Conservation (phyloP, 2,888 invertebrate genomes). For the Andrena marginata region DNA sequence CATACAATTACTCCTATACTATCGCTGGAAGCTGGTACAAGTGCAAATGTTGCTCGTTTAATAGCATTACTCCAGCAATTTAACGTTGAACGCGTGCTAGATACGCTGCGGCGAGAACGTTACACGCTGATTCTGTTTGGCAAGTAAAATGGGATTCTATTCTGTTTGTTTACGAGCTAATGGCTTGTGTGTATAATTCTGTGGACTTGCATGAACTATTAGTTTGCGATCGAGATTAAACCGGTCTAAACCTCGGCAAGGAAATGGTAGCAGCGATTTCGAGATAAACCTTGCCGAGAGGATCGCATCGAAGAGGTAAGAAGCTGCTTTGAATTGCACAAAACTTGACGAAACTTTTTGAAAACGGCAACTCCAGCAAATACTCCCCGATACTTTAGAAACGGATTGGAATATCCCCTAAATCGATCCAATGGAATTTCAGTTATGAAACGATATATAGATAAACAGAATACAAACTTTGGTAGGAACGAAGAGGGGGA, state of each 20-base stretch:
- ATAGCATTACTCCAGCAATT: background rate
- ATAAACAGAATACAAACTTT: background rate
- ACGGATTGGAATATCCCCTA: background rate
- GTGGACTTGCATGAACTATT: constrained; percentile 16
- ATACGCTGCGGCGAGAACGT: background rate
- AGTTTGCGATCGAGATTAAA: constrained; percentile 20
- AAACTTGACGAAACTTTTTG: background rate
- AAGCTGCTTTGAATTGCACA: background rate
- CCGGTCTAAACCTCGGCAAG: background rate
- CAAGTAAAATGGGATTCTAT: constrained; percentile 25
- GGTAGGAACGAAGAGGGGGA: background rate
- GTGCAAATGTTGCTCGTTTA: no score
- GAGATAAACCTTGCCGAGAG: background rate
- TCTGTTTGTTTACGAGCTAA: constrained; percentile 20
- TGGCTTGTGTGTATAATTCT: constrained; percentile 25
- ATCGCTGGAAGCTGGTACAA: no score
- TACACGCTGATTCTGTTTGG: constrained; percentile 20
- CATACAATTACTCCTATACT: no score
- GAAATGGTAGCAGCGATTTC: background rate
- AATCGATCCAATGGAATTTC: background rate
- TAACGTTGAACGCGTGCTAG: background rate
- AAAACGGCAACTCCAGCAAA: background rate
- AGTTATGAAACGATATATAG: background rate
- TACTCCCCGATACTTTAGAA: background rate
- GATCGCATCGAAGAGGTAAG: background rate